Conservation (phyloP, 2,888 invertebrate species). For the Andrena bicolor region DNA sequence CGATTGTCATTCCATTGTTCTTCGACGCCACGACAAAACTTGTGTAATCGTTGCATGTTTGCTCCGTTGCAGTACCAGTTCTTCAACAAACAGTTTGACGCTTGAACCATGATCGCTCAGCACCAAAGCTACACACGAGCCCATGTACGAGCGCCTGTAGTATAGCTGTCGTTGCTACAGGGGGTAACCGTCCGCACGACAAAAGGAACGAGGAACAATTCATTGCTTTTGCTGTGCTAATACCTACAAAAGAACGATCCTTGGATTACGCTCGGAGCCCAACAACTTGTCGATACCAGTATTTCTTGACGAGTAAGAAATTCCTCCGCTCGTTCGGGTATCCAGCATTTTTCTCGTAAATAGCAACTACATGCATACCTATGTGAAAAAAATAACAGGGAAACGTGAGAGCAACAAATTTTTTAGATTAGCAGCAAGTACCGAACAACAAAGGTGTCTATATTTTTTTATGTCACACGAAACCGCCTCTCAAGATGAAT, state of each 20-base stretch:
- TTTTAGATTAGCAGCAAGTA: no score
- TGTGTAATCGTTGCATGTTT: conserved; percentile 25
- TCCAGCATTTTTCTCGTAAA: neutral
- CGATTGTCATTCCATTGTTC: neutral
- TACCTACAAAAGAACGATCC: neutral
- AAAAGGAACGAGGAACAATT: neutral
- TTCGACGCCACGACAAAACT: neutral
- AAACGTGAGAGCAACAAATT: no score
- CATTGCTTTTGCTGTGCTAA: no score
- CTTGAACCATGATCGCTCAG: conserved; percentile 16
- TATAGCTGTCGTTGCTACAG: neutral
- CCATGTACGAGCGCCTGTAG: neutral
- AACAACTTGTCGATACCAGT: neutral
- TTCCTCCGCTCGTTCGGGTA: neutral
- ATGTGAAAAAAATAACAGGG: no score
- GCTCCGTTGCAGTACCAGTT: conserved; percentile 85
- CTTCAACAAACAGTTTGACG: conserved; percentile 77
- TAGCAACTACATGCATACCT: no score
- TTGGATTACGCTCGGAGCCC: neutral
- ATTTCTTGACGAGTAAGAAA: neutral
- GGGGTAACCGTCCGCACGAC: conserved; percentile 1
- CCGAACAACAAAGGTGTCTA: no score
- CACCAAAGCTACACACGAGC: neutral
- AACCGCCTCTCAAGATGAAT: no score
- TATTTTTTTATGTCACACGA: no score